phyloP scores from a whole-genome alignment of 2,888 invertebrate genomes.

The Parasteatoda lunata region DNA sequence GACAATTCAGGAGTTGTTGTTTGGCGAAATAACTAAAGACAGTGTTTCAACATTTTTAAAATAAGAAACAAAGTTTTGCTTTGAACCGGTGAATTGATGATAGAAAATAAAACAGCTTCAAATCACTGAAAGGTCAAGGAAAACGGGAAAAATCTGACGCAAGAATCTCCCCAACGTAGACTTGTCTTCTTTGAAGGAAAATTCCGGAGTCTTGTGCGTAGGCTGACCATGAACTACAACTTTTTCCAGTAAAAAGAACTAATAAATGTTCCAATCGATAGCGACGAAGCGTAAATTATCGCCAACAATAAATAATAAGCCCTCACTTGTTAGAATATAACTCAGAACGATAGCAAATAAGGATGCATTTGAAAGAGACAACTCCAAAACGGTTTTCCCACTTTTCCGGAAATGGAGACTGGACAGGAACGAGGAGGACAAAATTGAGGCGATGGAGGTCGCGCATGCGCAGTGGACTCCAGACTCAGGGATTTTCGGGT shows the following conservation, averaged over 20 bases:
- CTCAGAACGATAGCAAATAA: not conserved
- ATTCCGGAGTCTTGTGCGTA: constrained; percentile 96
- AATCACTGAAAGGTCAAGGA: constrained; percentile 37
- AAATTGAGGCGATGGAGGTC: constrained; percentile 58
- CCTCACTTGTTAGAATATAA: not conserved
- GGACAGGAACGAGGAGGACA: constrained; percentile 38
- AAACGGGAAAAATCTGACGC: constrained; percentile 75
- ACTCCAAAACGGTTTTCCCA: constrained; percentile 11
- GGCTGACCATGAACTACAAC: constrained; percentile 88
- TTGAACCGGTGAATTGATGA: not conserved
- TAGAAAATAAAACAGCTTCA: not conserved
- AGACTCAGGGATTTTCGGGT: constrained; percentile 27
- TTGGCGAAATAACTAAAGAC: not conserved
- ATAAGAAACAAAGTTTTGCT: not conserved
- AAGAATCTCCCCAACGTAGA: constrained; percentile 96
- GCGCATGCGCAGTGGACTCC: constrained; percentile 44
- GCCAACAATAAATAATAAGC: not conserved
- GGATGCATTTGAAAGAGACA: not conserved
- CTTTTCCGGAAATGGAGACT: constrained; percentile 59
- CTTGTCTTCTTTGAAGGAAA: constrained; percentile 98
- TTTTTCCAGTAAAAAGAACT: constrained; percentile 1
- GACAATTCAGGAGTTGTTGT: not conserved
- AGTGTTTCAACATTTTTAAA: not conserved
- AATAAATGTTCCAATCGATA: not conserved
- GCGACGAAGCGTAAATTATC: not conserved